These are phyloP conservation scores for Pipistrellus nathusii DNA, from an alignment of 2,797 vertebrate species.

Conservation along the genomic window DNA sequence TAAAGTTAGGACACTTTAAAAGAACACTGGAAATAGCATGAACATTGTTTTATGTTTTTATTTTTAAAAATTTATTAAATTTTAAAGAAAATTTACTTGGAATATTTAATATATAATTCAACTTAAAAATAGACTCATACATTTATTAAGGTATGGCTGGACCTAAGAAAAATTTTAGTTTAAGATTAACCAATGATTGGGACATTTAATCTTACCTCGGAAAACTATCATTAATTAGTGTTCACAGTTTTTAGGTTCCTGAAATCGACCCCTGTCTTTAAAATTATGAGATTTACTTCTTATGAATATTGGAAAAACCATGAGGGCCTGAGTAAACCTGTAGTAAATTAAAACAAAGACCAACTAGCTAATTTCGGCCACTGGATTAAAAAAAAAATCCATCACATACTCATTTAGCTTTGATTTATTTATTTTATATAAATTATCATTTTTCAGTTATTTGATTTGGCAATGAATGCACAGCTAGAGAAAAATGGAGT, in stretches of 20 bases:
- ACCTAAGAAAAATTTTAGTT: background rate
- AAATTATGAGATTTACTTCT: slow-evolving; percentile 11
- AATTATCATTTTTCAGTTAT: slow-evolving; percentile 35
- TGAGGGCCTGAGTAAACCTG: background rate
- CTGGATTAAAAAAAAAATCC: background rate
- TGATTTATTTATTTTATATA: slow-evolving; percentile 46
- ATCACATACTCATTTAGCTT: background rate
- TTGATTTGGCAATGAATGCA: background rate
- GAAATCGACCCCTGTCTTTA: background rate
- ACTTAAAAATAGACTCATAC: background rate
- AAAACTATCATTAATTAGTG: background rate
- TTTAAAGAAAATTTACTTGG: slow-evolving; percentile 53
- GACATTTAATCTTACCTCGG: background rate
- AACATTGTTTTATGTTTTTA: background rate
- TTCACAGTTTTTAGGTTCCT: background rate
- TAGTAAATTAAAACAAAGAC: slow-evolving; percentile 37
- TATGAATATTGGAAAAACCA: background rate
- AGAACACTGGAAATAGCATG: slow-evolving; percentile 18
- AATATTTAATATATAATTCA: slow-evolving; percentile 29
- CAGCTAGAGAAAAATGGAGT: background rate
- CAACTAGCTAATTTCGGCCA: background rate
- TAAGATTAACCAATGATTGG: background rate
- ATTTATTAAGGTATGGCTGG: background rate
- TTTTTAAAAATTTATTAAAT: background rate
- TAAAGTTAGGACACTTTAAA: slow-evolving; percentile 42